phyloP scores from a whole-genome alignment of 1,140 invertebrate species.

The Caenorhabditis briggsae region DNA sequence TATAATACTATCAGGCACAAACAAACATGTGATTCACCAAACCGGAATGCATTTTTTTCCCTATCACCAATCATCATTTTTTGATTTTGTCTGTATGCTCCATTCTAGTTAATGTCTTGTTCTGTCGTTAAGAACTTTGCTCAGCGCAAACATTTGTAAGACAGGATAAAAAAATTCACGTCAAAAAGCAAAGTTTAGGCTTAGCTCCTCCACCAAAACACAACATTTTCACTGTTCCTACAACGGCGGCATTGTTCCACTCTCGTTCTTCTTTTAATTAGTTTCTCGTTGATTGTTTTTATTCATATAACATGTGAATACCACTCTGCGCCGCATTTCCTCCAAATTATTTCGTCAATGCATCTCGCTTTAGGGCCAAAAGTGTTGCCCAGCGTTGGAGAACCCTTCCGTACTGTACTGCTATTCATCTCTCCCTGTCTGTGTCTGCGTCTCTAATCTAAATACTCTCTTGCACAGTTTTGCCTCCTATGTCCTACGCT shows the following conservation, averaged over 20 bases:
- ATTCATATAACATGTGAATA: constrained; percentile 27
- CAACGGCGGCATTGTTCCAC: neutral
- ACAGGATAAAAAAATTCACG: neutral
- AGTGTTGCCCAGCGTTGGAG: neutral
- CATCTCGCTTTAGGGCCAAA: neutral
- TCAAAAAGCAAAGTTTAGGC: neutral
- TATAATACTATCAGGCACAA: no score
- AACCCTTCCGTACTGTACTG: constrained; percentile 41
- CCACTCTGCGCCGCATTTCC: constrained; percentile 48
- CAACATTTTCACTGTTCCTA: neutral
- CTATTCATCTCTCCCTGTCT: neutral
- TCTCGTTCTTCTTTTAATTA: constrained; percentile 5
- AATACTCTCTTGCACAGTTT: neutral
- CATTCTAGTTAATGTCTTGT: neutral
- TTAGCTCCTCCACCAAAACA: constrained; percentile 11
- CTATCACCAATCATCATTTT: neutral
- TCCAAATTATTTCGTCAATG: neutral
- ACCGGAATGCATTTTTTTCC: neutral
- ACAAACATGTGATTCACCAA: no score
- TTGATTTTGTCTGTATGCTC: neutral
- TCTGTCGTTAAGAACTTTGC: constrained; percentile 4
- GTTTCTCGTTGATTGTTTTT: constrained; percentile 34
- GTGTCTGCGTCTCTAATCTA: constrained; percentile 33
- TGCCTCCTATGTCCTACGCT: constrained; percentile 12
- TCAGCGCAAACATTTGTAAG: constrained; percentile 2